These are phyloP conservation scores for Wiebesia pumilae DNA, from an alignment of 1,140 invertebrate species.

Conservation along the genomic window DNA sequence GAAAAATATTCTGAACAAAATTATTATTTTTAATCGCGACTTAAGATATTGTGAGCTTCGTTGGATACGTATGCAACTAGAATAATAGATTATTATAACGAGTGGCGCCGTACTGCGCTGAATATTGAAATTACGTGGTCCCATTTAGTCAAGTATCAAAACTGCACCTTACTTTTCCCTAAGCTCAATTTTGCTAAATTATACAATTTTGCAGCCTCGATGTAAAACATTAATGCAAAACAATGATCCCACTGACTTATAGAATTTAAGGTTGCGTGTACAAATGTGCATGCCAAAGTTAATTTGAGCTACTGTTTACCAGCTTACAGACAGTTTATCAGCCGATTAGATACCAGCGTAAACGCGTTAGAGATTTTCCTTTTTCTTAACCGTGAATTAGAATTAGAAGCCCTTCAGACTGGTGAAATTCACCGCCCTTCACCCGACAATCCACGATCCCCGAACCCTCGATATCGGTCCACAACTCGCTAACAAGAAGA, in stretches of 20 bases:
- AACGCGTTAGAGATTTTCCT: neutral
- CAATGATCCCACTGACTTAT: neutral
- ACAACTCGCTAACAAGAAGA: neutral
- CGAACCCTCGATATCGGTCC: neutral
- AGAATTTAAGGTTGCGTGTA: neutral
- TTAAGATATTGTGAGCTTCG: slow-evolving; percentile 3
- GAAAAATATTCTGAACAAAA: neutral
- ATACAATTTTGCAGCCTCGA: neutral
- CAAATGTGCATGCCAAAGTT: neutral
- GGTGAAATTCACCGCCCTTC: neutral
- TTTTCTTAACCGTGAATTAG: neutral
- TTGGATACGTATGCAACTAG: neutral
- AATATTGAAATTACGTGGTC: neutral
- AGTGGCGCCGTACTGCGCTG: neutral
- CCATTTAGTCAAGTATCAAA: neutral
- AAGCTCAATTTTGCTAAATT: neutral
- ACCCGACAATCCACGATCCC: neutral
- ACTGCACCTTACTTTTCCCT: neutral
- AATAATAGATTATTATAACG: neutral
- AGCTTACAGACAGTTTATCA: too few species aligned
- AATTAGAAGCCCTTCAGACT: neutral
- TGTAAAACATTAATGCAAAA: neutral
- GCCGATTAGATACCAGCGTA: neutral
- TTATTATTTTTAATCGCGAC: neutral
- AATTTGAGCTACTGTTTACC: neutral